Conservation (phyloP, 2,797 vertebrate genomes). For the Hephaestus fuliginosus region DNA sequence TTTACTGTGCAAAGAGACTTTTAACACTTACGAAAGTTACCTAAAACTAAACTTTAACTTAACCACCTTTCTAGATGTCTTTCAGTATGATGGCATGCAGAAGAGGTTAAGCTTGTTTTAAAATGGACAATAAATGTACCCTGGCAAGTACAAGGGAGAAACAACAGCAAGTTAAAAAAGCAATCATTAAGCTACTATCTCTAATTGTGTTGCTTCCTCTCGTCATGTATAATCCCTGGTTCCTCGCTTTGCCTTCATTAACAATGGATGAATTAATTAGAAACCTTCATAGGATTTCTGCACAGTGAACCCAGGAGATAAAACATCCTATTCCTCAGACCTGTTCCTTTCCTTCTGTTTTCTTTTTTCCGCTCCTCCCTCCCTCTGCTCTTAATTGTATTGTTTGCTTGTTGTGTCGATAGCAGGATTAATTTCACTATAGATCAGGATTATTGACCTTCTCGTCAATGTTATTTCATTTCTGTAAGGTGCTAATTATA, state of each 20-base stretch:
- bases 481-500: slow-evolving; percentile 90
- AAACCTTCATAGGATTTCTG: slow-evolving; percentile 89
- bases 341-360: slow-evolving; percentile 63
- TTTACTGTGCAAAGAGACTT: neutral
- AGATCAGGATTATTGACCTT: slow-evolving; percentile 89
- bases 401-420: slow-evolving; percentile 88
- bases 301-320: slow-evolving; percentile 88
- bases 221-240: slow-evolving; percentile 86
- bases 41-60: slow-evolving; percentile 35
- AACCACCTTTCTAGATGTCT: slow-evolving; percentile 2
- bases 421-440: slow-evolving; percentile 89
- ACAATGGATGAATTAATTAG: slow-evolving; percentile 94
- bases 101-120: slow-evolving; percentile 62
- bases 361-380: slow-evolving; percentile 58
- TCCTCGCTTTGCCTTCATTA: slow-evolving; percentile 87
- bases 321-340: slow-evolving; percentile 84
- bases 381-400: slow-evolving; percentile 85
- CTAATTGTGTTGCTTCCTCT: slow-evolving; percentile 89
- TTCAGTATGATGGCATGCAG: slow-evolving; percentile 2
- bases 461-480: slow-evolving; percentile 89
- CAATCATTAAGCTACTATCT: slow-evolving; percentile 89
- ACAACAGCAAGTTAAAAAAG: slow-evolving; percentile 81
- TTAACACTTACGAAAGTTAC: slow-evolving; percentile 6
- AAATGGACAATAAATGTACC: slow-evolving; percentile 79
- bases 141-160: slow-evolving; percentile 70